These are phyloP conservation scores for Copidosoma floridanum DNA, from an alignment of 1,140 invertebrate species.

Conservation along the genomic window DNA sequence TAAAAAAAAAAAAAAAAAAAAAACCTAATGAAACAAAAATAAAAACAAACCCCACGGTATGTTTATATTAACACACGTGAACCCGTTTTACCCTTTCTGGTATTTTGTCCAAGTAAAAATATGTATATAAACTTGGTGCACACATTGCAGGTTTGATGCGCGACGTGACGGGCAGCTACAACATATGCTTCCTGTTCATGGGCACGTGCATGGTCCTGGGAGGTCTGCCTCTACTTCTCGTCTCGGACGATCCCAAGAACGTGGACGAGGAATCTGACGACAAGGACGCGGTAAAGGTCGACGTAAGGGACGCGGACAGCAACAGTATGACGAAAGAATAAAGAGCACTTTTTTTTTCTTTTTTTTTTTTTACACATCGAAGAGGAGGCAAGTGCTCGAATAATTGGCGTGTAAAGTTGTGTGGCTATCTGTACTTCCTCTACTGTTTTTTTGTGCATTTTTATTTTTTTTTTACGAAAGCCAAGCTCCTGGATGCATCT, in stretches of 20 bases:
- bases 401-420: no score
- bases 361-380: no score
- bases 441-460: no score
- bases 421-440: no score
- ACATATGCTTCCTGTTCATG: constrained; percentile 72
- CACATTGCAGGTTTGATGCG: constrained; percentile 60
- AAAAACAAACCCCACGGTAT: no score
- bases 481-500: no score
- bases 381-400: no score
- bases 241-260: constrained; percentile 36
- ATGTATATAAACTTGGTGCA: neutral
- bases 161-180: constrained; percentile 69
- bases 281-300: constrained; percentile 18
- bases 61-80: no score
- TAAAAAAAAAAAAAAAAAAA: no score
- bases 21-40: no score
- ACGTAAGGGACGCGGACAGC: neutral
- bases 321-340: neutral
- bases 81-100: no score
- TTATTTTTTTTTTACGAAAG: no score
- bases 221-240: constrained; percentile 62
- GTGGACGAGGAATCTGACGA: constrained; percentile 43
- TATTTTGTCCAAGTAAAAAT: neutral
- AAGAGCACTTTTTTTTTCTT: neutral
- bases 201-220: constrained; percentile 73